Evolutionary conservation across 2,797 vertebrate species (phyloP), one percentile per base, ranked within the genome.

Genomic region (Chloroceryle inda): DNA sequence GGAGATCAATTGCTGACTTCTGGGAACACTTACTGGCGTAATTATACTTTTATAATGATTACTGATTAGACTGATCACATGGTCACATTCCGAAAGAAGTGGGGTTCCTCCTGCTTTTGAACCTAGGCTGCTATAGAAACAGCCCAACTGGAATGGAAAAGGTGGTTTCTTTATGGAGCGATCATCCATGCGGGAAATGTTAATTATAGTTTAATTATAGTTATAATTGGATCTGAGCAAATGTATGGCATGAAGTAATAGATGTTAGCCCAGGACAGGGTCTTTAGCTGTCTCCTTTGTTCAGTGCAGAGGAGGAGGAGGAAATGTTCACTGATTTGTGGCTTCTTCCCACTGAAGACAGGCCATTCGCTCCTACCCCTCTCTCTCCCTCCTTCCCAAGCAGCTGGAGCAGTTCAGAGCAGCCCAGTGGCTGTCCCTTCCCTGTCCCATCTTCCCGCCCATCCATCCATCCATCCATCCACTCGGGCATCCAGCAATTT

Each of bases 1-100:
- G 74, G 56, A 76, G 76, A 69, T 72, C 78, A 2, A 12, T 71
- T 64, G 89, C 85, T 74, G 95, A 35, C 68, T 92, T 77, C 12
- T 1, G 56, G 82, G 61, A 94, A 49, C 31, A 7, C 64, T 88
- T 23, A 5, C 56, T 71, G 85, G 50, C 68, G 12, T 53, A 55
- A 29, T 95, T 63, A 53, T 8, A 24, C 85, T 58, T 35, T 1
- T 8, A 1, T 42, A 26, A 17, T 16, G 10, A 14, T 27, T 56
- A 1, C 85, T 29, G 59, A 31, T 67, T 15, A 31, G 8, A 1
- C n/a, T 3, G 26, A 31, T 79, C 50, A 3, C 35, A 0, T 6
- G 62, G 44, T 12, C 56, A 4, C 14, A 2, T 49, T 44, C 37
- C 4, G 1, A 37, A 16, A 74, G 18, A 31, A 35, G 33, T 17